Conservation (phyloP, 2,797 vertebrate genomes). For the Peromyscus attwateri region DNA sequence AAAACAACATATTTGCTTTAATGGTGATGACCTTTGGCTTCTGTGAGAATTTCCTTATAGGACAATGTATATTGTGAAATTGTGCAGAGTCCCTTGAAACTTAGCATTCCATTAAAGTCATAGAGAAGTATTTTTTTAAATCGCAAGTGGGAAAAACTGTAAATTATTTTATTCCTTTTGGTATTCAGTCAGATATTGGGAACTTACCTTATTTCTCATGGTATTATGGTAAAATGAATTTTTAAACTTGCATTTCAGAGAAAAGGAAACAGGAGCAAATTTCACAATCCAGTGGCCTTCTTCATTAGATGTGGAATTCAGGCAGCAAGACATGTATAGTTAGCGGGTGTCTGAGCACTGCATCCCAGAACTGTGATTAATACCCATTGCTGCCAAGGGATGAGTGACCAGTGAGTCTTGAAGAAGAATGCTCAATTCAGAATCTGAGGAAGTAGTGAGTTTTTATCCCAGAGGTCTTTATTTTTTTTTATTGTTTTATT, state of each 20-base stretch:
- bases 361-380: not conserved
- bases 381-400: not conserved
- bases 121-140: constrained; percentile 2
- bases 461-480: not conserved
- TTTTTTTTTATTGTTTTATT: too few species aligned
- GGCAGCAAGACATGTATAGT: not conserved
- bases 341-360: not conserved
- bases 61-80: not conserved
- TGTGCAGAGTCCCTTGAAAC: not conserved
- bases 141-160: not conserved
- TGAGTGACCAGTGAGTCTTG: not conserved
- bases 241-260: constrained; percentile 5
- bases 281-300: not conserved
- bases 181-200: not conserved
- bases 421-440: not conserved
- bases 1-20: constrained; percentile 7
- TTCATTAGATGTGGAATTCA: not conserved
- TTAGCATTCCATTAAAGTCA: constrained; percentile 9
- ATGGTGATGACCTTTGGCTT: not conserved
- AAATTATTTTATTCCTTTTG: not conserved
- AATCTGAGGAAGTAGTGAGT: not conserved
- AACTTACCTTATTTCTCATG: not conserved
- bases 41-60: constrained; percentile 21
- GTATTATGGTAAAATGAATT: not conserved
- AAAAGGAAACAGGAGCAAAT: not conserved